A percentile compares a stretch with the other conserved stretches of the same genome.
Evolutionary conservation across 1,140 invertebrate species (phyloP).

Genomic region (Caerostris extrusa): DNA sequence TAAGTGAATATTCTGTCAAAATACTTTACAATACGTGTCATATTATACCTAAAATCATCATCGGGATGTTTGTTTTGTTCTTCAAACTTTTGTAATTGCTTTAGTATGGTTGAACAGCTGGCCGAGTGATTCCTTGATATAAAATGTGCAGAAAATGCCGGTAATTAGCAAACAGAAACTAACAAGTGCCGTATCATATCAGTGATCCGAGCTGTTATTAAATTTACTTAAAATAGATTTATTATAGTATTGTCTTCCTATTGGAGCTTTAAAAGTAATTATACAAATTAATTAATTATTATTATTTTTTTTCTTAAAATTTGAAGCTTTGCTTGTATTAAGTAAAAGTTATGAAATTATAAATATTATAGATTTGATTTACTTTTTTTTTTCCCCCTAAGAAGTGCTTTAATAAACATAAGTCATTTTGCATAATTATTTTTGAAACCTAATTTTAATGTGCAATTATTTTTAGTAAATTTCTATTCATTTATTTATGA

Average conservation of each 20-base stretch:
- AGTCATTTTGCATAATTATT: too few relatives aligned
- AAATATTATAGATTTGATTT: too few relatives aligned
- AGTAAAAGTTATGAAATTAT: too few relatives aligned
- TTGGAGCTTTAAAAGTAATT: not conserved
- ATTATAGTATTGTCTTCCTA: not conserved
- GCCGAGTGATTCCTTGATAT: not conserved
- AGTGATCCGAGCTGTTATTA: not conserved
- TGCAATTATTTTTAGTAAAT: too few relatives aligned
- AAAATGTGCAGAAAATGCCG: conserved; percentile 38
- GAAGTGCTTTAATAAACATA: too few relatives aligned
- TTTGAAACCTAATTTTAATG: too few relatives aligned
- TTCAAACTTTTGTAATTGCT: not conserved
- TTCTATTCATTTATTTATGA: too few relatives aligned
- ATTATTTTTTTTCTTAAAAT: too few relatives aligned
- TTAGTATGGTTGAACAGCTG: not conserved
- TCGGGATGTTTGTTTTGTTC: not conserved
- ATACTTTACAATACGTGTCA: conserved; percentile 48
- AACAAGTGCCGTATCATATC: not conserved
- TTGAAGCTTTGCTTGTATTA: too few relatives aligned
- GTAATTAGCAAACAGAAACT: conserved; percentile 39
- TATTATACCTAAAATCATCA: conserved; percentile 21
- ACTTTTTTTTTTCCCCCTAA: too few relatives aligned
- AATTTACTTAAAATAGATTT: not conserved
- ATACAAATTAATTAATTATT: not conserved
- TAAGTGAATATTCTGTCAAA: conserved; percentile 58